These are phyloP conservation scores for Prenolepis imparis DNA, from an alignment of 2,888 invertebrate genomes.

Conservation along the genomic window DNA sequence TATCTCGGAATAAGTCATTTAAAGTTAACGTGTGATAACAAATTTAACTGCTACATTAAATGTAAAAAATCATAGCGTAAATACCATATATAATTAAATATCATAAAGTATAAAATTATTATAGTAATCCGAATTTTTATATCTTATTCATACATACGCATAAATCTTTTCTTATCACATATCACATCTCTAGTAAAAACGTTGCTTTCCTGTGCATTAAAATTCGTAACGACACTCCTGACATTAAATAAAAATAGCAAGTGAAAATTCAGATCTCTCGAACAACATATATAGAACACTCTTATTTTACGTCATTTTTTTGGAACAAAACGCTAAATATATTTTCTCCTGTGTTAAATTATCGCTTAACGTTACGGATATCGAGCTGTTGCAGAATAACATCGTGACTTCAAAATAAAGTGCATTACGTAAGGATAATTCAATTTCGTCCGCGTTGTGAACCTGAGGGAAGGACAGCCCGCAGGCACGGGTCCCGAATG, in stretches of 20 bases:
- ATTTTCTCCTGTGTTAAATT: neutral
- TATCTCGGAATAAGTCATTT: neutral
- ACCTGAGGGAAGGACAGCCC: slow-evolving; percentile 5
- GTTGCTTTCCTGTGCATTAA: neutral
- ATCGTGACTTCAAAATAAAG: slow-evolving; percentile 14
- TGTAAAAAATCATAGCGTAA: too few relatives aligned
- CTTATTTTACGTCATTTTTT: neutral
- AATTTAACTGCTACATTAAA: too few relatives aligned
- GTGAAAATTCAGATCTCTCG: neutral
- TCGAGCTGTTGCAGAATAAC: neutral
- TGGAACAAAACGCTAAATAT: neutral
- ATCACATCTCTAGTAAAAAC: neutral
- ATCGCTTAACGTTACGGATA: too few relatives aligned
- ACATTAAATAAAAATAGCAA: too few relatives aligned
- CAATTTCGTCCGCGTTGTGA: slow-evolving; percentile 46
- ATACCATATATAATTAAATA: neutral
- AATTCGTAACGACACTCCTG: neutral
- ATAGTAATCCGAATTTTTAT: neutral
- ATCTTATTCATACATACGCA: too few relatives aligned
- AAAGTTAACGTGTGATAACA: neutral
- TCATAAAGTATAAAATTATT: neutral
- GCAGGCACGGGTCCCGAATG: slow-evolving; percentile 48
- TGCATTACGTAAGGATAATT: slow-evolving; percentile 48
- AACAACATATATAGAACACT: neutral
- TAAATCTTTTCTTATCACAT: neutral